Evolutionary conservation across 1,140 invertebrate species (phyloP).

Genomic region (Cotesia chilonis): DNA sequence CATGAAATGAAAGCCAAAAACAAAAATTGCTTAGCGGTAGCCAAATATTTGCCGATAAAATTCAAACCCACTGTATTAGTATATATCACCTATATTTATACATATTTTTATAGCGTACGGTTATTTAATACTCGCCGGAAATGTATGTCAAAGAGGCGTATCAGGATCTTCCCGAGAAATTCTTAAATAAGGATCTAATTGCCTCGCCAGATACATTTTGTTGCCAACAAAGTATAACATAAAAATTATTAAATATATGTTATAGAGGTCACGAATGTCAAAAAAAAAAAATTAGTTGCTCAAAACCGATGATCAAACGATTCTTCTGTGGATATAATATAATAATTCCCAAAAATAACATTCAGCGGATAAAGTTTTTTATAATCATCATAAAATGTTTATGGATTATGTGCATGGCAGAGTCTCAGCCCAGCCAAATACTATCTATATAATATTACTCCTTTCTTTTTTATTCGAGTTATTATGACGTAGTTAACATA

Average conservation of each 20-base stretch:
- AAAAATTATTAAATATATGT: slow-evolving; percentile 7
- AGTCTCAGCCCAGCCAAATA: too few species aligned
- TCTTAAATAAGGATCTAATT: slow-evolving; percentile 31
- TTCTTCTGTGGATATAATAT: not conserved
- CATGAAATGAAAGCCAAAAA: too few species aligned
- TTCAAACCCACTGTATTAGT: not conserved
- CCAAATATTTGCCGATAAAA: slow-evolving; percentile 20
- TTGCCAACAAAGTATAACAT: slow-evolving; percentile 31
- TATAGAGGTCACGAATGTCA: not conserved
- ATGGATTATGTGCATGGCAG: slow-evolving; percentile 2
- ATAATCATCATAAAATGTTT: slow-evolving; percentile 21
- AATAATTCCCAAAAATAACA: not conserved
- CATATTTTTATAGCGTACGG: slow-evolving; percentile 17
- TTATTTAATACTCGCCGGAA: slow-evolving; percentile 18
- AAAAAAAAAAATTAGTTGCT: not conserved
- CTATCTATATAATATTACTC: not conserved
- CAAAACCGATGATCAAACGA: not conserved
- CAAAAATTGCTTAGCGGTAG: too few species aligned
- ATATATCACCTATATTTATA: not conserved
- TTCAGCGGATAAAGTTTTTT: slow-evolving; percentile 10
- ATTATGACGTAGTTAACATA: slow-evolving; percentile 55
- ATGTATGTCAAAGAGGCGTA: slow-evolving; percentile 31
- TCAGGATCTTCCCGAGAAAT: slow-evolving; percentile 24
- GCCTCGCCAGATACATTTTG: slow-evolving; percentile 13
- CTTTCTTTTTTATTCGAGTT: slow-evolving; percentile 22